Evolutionary conservation across 35 echinoderm and acorn worm species (phyloP).

Genomic region (Strongylocentrotus purpuratus): DNA sequence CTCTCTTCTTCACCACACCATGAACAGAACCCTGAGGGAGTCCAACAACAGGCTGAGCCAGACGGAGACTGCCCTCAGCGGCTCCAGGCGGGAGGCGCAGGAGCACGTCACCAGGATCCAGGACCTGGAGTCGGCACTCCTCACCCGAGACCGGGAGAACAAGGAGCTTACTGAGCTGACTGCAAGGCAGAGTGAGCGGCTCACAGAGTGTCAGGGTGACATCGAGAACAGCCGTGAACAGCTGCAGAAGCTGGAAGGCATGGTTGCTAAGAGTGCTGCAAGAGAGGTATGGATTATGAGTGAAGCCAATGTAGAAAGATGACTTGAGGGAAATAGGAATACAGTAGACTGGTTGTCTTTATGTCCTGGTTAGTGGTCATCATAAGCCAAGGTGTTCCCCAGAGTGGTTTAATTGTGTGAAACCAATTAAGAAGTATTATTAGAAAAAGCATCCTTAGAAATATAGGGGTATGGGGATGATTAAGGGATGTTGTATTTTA

Average conservation of each 20-base stretch:
- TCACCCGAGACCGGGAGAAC: conserved; percentile 59
- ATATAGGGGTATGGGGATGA: too few species aligned
- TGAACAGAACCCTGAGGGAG: conserved; percentile 10
- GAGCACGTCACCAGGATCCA: conserved; percentile 46
- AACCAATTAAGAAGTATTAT: too few species aligned
- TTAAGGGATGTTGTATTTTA: too few species aligned
- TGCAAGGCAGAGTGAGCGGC: conserved; percentile 64
- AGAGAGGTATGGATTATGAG: not conserved
- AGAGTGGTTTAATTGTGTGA: too few species aligned
- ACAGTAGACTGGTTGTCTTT: too few species aligned
- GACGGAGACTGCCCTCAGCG: conserved; percentile 13
- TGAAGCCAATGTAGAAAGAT: not conserved
- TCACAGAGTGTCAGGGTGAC: conserved; percentile 72
- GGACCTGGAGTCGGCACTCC: conserved; percentile 51
- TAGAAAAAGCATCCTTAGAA: too few species aligned
- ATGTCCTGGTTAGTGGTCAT: too few species aligned
- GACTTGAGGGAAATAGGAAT: not conserved
- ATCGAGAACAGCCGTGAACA: conserved; percentile 66
- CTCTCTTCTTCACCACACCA: not conserved
- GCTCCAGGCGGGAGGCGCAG: not conserved
- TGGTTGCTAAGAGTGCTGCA: conserved; percentile 47
- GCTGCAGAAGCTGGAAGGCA: conserved; percentile 55
- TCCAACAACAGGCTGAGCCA: not conserved
- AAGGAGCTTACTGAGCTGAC: conserved; percentile 72
- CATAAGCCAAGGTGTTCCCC: too few species aligned